Conservation (phyloP, 2,113 vertebrate genomes). For the Carassius auratus region DNA sequence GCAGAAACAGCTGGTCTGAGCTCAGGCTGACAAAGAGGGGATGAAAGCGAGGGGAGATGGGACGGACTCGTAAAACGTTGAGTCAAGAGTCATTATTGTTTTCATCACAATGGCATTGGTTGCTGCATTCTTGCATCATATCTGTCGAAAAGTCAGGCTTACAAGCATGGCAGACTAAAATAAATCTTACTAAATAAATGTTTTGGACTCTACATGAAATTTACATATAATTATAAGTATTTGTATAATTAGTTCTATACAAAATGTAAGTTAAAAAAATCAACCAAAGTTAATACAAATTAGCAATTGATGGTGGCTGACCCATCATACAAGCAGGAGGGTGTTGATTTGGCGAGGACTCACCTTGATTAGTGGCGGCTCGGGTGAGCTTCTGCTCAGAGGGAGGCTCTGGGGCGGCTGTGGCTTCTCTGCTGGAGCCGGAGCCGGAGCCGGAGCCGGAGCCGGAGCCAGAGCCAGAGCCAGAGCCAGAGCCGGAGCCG, state of each 20-base stretch:
- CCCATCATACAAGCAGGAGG: no score
- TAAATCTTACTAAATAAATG: no score
- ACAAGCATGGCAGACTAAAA: not conserved
- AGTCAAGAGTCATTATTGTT: not conserved
- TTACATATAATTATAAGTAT: not conserved
- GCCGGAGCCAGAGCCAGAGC: not conserved
- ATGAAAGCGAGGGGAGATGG: not conserved
- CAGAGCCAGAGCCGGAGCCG: not conserved
- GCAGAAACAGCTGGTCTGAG: constrained; percentile 13
- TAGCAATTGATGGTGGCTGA: no score
- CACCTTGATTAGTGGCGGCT: constrained; percentile 46
- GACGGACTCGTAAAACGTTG: not conserved
- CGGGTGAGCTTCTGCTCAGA: constrained; percentile 28
- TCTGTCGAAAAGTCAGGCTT: not conserved
- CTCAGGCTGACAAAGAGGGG: constrained; percentile 6
- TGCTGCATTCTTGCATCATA: not conserved
- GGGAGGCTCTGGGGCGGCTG: constrained; percentile 33
- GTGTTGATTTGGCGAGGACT: no score
- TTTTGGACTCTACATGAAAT: not conserved
- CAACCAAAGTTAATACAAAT: no score
- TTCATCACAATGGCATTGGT: not conserved
- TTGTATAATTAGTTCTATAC: not conserved
- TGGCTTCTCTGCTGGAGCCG: constrained; percentile 44
- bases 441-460: no score
- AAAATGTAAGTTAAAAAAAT: no score